Conservation (phyloP, 2,113 vertebrate species). For the Phylloscopus whistleri region DNA sequence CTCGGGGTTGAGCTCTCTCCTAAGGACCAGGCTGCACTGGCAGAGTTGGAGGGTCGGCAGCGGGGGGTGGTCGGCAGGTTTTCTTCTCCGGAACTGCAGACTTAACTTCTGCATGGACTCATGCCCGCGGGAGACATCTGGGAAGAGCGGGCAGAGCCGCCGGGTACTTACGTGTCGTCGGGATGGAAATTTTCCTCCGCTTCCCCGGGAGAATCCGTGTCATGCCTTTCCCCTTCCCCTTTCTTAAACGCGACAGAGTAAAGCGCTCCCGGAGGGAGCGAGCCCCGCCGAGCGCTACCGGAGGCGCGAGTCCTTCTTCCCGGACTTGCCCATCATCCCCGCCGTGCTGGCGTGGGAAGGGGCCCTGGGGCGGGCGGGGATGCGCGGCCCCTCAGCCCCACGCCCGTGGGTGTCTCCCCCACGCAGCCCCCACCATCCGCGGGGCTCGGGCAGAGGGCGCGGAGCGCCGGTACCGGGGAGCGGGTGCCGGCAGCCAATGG, state of each 20-base stretch:
- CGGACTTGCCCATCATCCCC: not conserved
- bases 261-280: not conserved
- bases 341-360: not conserved
- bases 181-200: constrained; percentile 24
- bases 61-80: not conserved
- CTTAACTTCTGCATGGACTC: constrained; percentile 52
- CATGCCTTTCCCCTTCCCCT: not conserved
- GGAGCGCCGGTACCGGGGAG: not conserved
- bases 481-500: constrained; percentile 36
- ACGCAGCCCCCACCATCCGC: not conserved
- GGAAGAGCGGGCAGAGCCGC: not conserved
- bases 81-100: constrained; percentile 6
- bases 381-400: not conserved
- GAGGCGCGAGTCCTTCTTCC: not conserved
- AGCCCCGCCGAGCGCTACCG: not conserved
- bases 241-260: not conserved
- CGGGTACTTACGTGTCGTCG: constrained; percentile 51
- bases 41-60: not conserved
- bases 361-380: not conserved
- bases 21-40: not conserved
- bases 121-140: not conserved
- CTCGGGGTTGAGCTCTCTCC: not conserved
- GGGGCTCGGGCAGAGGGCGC: not conserved
- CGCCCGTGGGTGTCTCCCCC: not conserved
- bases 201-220: not conserved